Evolutionary conservation across 2,113 vertebrate genomes (phyloP).

Genomic region (Coptodon bakossiorum): DNA sequence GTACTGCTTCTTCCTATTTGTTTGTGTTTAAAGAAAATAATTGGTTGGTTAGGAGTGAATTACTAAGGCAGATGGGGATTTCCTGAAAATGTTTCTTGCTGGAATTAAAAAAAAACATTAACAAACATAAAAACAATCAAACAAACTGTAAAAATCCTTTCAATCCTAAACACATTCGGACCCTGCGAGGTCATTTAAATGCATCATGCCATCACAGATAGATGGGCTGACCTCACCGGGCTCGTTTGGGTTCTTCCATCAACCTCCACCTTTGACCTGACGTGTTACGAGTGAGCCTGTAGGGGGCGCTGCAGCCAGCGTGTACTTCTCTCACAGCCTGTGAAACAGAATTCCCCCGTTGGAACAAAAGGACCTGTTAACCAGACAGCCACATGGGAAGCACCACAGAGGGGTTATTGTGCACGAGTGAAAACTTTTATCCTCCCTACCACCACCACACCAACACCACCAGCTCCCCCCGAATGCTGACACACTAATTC

Average conservation of each 20-base stretch:
- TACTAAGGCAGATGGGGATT: not conserved
- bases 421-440: slow-evolving; percentile 33
- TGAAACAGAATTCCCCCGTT: not conserved
- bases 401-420: slow-evolving; percentile 50
- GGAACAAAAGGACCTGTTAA: slow-evolving; percentile 61
- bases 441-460: not conserved
- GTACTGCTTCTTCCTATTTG: not conserved
- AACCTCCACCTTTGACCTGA: not conserved
- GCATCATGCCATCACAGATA: not conserved
- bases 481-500: slow-evolving; percentile 28
- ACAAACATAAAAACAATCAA: not conserved
- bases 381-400: slow-evolving; percentile 46
- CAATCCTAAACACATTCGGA: not conserved
- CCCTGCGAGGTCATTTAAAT: not conserved
- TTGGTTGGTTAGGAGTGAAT: not conserved
- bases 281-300: not conserved
- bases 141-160: not conserved
- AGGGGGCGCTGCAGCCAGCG: slow-evolving; percentile 38
- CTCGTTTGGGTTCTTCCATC: not conserved
- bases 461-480: not conserved
- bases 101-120: not conserved
- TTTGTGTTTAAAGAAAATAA: not conserved
- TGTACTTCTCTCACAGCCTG: not conserved
- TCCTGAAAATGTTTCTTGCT: not conserved
- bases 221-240: not conserved